A percentile compares a stretch with the other conserved stretches of the same genome.
Evolutionary conservation across 2,797 vertebrate species (phyloP).

Genomic region (Steatocranus sp.): DNA sequence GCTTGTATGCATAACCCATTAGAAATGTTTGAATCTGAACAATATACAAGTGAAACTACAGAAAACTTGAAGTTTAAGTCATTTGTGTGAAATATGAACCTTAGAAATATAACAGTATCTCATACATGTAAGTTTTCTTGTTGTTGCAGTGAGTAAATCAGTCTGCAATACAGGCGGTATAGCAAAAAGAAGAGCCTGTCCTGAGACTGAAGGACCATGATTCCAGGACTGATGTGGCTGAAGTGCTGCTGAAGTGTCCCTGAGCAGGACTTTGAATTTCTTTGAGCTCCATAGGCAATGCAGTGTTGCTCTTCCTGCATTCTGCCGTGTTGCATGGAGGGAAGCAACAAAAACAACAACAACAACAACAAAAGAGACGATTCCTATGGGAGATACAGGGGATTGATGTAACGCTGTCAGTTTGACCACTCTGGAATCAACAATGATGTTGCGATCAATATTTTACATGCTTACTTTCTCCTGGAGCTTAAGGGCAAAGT

Average conservation of each 20-base stretch:
- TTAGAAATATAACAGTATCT: background rate
- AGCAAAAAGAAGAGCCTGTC: background rate
- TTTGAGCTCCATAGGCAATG: conserved; percentile 13
- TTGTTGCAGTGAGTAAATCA: background rate
- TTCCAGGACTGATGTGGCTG: background rate
- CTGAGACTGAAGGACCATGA: conserved; percentile 1
- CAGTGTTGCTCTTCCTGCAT: conserved; percentile 17
- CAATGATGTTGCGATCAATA: conserved; percentile 43
- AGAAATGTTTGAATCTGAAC: background rate
- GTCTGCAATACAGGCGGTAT: background rate
- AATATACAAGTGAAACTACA: background rate
- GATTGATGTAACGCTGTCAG: conserved; percentile 28
- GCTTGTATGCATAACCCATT: background rate
- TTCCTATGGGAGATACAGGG: conserved; percentile 1
- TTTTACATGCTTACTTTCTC: conserved; percentile 32
- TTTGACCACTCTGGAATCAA: conserved; percentile 34
- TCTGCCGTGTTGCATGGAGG: conserved; percentile 23
- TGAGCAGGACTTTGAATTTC: conserved; percentile 37
- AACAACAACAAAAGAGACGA: conserved; percentile 18
- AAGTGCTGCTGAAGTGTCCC: conserved; percentile 37
- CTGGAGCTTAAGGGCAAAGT: background rate
- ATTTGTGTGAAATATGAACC: background rate
- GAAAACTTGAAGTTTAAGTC: background rate
- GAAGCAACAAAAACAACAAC: conserved; percentile 11
- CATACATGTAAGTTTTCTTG: background rate